Conservation (phyloP, 2,113 vertebrate species). For the Varanus komodoensis region DNA sequence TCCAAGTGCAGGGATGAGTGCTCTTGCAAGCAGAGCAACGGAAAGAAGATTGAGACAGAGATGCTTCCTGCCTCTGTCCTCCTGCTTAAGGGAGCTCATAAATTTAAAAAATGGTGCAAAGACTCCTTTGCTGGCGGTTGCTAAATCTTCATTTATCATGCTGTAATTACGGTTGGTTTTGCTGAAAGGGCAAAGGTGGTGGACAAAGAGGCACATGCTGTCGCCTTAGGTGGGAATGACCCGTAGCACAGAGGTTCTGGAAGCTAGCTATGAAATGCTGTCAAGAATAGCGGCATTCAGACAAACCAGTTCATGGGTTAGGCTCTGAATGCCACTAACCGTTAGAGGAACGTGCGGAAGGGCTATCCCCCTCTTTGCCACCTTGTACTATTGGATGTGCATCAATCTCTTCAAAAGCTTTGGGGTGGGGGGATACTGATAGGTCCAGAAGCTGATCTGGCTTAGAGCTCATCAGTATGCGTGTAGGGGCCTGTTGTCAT, state of each 20-base stretch:
- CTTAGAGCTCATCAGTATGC: neutral
- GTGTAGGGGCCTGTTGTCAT: neutral
- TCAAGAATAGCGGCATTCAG: neutral
- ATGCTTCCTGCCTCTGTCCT: neutral
- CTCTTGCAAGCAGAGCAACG: neutral
- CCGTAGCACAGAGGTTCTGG: neutral
- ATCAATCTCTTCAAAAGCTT: no score
- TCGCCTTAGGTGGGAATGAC: neutral
- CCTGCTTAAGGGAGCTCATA: neutral
- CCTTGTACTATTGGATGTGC: neutral
- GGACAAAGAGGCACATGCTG: neutral
- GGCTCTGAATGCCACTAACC: no score
- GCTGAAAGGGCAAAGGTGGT: neutral
- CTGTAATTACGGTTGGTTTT: neutral
- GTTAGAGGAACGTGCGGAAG: neutral
- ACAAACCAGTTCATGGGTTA: neutral
- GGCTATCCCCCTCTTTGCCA: neutral
- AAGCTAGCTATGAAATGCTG: no score
- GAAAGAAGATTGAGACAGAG: neutral
- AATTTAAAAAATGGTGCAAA: neutral
- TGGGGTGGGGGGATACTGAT: neutral
- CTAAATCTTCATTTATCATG: neutral
- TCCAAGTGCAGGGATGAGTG: neutral
- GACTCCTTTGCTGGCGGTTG: neutral
- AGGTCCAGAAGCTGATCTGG: neutral